Conservation (phyloP, 2,888 invertebrate genomes). For the Trichacis sp. region DNA sequence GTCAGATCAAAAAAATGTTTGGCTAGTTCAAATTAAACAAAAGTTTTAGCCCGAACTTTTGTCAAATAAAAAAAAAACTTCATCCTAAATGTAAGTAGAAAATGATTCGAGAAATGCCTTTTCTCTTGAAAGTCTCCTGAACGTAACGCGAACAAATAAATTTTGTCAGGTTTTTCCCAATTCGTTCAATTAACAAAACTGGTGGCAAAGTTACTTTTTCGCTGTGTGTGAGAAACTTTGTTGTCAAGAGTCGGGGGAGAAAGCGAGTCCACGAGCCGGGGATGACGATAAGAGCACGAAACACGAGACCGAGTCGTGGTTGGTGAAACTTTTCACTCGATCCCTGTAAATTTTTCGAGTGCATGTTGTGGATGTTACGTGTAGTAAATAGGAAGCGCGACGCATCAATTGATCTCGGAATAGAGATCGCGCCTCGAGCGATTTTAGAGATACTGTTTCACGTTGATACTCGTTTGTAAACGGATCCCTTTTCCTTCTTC, state of each 20-base stretch:
- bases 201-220: not conserved
- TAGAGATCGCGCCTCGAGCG: constrained; percentile 41
- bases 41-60: too few species aligned
- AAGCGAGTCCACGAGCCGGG: not conserved
- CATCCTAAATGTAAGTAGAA: too few species aligned
- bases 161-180: too few species aligned
- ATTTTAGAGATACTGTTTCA: constrained; percentile 53
- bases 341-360: not conserved
- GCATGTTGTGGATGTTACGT: not conserved
- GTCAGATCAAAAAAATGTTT: too few species aligned
- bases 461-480: constrained; percentile 45
- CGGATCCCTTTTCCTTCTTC: too few species aligned
- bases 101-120: too few species aligned
- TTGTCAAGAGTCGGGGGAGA: not conserved
- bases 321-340: constrained; percentile 1
- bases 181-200: not conserved
- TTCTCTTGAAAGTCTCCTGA: too few species aligned
- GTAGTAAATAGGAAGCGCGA: not conserved
- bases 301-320: constrained; percentile 1
- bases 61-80: too few species aligned
- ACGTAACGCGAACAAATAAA: too few species aligned
- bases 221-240: constrained; percentile 1
- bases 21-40: too few species aligned
- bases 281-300: constrained; percentile 5
- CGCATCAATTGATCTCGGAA: constrained; percentile 5